Evolutionary conservation across 2,888 invertebrate genomes (phyloP).

Genomic region (Torymus auratus): DNA sequence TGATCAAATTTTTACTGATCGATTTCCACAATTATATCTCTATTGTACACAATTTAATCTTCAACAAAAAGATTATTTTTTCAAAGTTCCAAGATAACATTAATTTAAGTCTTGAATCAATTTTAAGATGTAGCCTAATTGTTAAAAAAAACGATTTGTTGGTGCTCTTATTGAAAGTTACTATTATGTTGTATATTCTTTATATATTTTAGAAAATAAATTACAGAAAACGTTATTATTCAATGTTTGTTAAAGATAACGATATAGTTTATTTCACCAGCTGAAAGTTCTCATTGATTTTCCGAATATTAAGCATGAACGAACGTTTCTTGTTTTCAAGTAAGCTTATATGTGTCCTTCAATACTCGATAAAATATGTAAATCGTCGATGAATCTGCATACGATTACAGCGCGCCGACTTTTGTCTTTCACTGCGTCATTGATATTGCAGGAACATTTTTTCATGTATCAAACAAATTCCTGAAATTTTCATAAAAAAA

Average conservation of each 20-base stretch:
- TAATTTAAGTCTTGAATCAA: neutral
- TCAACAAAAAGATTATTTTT: neutral
- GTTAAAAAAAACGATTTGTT: constrained; percentile 15
- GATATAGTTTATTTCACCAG: constrained; percentile 32
- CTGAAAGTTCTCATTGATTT: neutral
- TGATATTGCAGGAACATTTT: constrained; percentile 27
- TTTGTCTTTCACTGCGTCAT: constrained; percentile 41
- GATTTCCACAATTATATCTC: neutral
- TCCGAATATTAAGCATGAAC: neutral
- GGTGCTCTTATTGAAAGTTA: constrained; percentile 14
- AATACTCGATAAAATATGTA: constrained; percentile 23
- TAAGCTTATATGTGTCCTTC: constrained; percentile 26
- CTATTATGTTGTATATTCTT: constrained; percentile 12
- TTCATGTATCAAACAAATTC: constrained; percentile 26
- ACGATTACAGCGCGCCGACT: constrained; percentile 27
- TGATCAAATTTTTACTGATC: constrained; percentile 11
- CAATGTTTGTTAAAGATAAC: constrained; percentile 39
- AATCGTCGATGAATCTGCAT: constrained; percentile 19
- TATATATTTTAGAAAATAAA: constrained; percentile 2
- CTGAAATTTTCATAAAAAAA: constrained; percentile 25
- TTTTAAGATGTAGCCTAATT: constrained; percentile 4
- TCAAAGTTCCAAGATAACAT: neutral
- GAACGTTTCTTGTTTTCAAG: constrained; percentile 1
- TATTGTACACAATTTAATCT: no score
- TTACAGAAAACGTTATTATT: constrained; percentile 37